Base-by-base conservation (phyloP, 2,113 vertebrate species). In the Benitochromis conjunctus region DNA sequence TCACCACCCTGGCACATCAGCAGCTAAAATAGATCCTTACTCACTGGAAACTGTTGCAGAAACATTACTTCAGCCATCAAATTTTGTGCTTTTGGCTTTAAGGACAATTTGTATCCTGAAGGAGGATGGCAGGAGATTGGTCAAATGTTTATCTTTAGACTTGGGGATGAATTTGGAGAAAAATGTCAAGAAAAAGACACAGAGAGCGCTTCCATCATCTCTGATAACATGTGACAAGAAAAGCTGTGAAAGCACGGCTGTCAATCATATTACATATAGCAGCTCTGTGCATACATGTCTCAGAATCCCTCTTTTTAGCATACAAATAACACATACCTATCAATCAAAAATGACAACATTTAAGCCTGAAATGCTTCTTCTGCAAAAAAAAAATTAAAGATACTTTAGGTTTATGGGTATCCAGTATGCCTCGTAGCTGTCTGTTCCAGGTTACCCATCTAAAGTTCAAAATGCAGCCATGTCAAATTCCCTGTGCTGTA, bases 231-330 rank as follows among this genome's bases (percentile, higher is more conserved):
- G 80, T 91, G 93, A 89, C 48, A 16, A 60, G 91, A 87, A 83
- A 83, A 84, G 84, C 86, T 90, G 86, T 91, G 92, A 94, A 90
- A 88, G 88, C 81, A 77, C 14, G 3, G 21, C 84, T 62, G 86
- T 94, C 90, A 91, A 21, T 94, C 89, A 91, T 38, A 14, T 77
- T 48, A 18, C 46, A 82, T 62, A 38, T 26, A 51, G 76, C 55
- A 29, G 79, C 48, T 86, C 81, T 55, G 60, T 56, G 51, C 60
- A 79, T 56, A 19, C 18, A 36, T 34, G 16, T 34, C n/a, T 66
- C 4, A 51, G 34, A 76, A 79, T n/a, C 24, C 24, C 43, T 2
- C 51, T 31, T 76, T 53, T 76, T 53, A 76, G 46, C 71, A 76
- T 0, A n/a, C 71, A 76, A 76, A 53, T 53, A 53, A 53, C 46